Base-by-base conservation (phyloP, 37 sponge, comb jelly and placozoan genomes). In the Sycon ciliatum region DNA sequence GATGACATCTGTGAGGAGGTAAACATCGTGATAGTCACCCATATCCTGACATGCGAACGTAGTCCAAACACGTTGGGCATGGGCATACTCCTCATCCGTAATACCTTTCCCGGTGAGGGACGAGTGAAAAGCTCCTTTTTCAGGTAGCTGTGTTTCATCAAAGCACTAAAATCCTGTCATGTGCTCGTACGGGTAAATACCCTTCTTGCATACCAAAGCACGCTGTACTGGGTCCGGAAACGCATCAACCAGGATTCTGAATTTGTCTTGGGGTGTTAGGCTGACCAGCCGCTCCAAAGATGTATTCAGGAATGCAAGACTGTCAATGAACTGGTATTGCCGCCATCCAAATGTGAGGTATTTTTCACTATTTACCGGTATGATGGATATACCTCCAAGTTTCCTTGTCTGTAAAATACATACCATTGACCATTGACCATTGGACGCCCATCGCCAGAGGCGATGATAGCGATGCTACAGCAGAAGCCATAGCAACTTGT, bases 181-280 rank as follows among this genome's bases (percentile, higher is more conserved):
- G 34, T 56, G 53, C 3, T 49, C 18, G 33, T 72, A 72, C n/a
- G 73, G 73, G 29, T 56, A 72, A 28, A 72, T 57, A 7, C 73
- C 73, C 26, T 72, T 72, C n/a, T 54, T 32, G 36, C 26, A 28
- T 11, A 72, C 55, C 5, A 72, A 54, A 3, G 5, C 9, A 30
- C 23, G 57, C 16, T 54, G 24, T 30, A 9, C 57, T 27, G 56
- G 32, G 5, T 32, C 58, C 4, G n/a, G n/a, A n/a, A 37, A 3
- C 6, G 23, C 34, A 7, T 56, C 28, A 55, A 30, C 58, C 32
- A 2, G 5, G 7, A 35, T 72, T 54, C 9, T 49, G 56, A 57
- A 49, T 32, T 4, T 7, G 5, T 28, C 11, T 23, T 9, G n/a
- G n/a, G n/a, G n/a, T n/a, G n/a, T n/a, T n/a, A n/a, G n/a, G n/a